Evolutionary conservation across 1,140 invertebrate genomes (phyloP), one percentile per base, ranked within the genome.

Genomic region (Leptinotarsa defecta): DNA sequence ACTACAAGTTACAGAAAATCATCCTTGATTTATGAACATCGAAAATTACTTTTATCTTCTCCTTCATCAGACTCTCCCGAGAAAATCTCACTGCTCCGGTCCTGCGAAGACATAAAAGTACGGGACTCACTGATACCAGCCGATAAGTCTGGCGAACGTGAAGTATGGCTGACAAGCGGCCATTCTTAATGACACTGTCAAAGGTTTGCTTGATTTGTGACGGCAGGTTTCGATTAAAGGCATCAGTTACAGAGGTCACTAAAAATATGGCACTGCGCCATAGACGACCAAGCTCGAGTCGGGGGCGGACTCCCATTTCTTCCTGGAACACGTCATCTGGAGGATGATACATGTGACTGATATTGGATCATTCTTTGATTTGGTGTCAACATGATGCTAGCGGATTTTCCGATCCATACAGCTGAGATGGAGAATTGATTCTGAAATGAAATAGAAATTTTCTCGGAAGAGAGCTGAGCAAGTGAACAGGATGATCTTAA

Each of bases 161-260:
- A 84, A 81, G 76, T 83, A 84, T 83, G 77, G 83, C 82, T 83
- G 81, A 83, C 80, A 83, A 80, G 76, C 78, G 79, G 79, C 80
- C 80, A 79, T 82, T 84, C 83, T 83, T 84, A 84, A 84, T 84
- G 82, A 84, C 81, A 84, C 80, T 83, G 83, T 83, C 81, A 84
- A 83, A 84, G 78, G 79, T 81, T 82, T 83, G 81, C 74, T 81
- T 84, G 84, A 85, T 85, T 85, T 85, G 84, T 85, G 84, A 85
- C 82, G 83, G 78, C 79, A 81, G 82, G 79, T 84, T 84, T 85
- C 83, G 84, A 85, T 85, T 85, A 85, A 84, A 83, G 83, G 82
- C 83, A 84, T 84, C 84, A 85, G 79, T 84, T 84, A 83, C 83
- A 83, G 84, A 79, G 76, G 76, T 79, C 68, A 76, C 75, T 75